A percentile compares a stretch with the other conserved stretches of the same genome.
Conservation (phyloP, 2,113 vertebrate genomes). For the Harpagus bidentatus region DNA sequence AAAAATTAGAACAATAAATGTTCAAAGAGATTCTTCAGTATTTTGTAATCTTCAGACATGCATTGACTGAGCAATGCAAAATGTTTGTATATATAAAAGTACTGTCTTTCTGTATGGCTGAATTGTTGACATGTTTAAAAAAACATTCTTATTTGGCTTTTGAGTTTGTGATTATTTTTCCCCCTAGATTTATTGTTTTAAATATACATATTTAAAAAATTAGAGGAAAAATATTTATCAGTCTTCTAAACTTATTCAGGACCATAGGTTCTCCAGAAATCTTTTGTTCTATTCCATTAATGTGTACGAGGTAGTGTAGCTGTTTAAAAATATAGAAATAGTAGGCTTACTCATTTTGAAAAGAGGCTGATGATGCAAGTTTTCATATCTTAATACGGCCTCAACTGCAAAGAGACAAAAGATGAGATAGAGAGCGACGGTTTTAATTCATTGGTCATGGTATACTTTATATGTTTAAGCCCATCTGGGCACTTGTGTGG, state of each 20-base stretch:
- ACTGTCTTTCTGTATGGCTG: not conserved
- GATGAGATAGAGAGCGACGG: conserved; percentile 17
- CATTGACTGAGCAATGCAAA: not conserved
- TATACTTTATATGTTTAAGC: conserved; percentile 47
- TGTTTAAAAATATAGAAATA: not conserved
- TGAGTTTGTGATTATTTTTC: not conserved
- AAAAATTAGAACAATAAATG: not conserved
- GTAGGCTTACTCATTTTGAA: conserved; percentile 29
- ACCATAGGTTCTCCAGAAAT: not conserved
- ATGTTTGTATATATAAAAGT: not conserved
- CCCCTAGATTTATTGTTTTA: not conserved
- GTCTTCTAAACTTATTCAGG: not conserved
- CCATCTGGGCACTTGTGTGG: conserved; percentile 61
- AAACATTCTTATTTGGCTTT: not conserved
- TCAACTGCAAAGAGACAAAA: conserved; percentile 66
- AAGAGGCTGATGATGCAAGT: conserved; percentile 26
- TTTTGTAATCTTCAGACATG: not conserved
- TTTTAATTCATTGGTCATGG: conserved; percentile 84
- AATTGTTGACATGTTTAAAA: not conserved
- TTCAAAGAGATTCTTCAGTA: not conserved
- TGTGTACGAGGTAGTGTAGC: not conserved
- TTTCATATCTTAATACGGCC: conserved; percentile 54
- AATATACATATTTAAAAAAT: not conserved
- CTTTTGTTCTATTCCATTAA: not conserved
- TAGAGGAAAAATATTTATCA: not conserved